Evolutionary conservation across 2,113 vertebrate species (phyloP).

Genomic region (Dicrurus megarhynchus): DNA sequence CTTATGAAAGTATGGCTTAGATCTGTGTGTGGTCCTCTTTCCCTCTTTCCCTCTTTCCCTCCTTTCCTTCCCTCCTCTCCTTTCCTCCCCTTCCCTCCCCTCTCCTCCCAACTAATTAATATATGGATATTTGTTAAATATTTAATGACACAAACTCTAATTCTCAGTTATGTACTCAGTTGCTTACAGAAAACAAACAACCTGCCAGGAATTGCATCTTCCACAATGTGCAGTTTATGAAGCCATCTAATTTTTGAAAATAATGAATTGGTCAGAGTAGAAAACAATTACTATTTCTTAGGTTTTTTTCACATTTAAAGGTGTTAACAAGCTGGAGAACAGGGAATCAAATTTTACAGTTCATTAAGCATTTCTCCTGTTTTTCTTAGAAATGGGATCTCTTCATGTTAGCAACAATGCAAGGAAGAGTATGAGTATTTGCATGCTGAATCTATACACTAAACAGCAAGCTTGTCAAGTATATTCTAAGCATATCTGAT

Average conservation of each 20-base stretch:
- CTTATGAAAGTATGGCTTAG: background rate
- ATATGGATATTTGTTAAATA: background rate
- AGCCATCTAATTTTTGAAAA: background rate
- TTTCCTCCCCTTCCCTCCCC: background rate
- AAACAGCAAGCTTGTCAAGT: background rate
- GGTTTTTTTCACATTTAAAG: background rate
- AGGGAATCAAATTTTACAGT: background rate
- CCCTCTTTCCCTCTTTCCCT: background rate
- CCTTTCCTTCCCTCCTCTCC: background rate
- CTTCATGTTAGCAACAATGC: background rate
- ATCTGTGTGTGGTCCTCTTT: background rate
- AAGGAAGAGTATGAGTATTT: background rate
- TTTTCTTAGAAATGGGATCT: background rate
- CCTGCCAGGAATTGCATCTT: background rate
- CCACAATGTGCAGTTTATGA: background rate
- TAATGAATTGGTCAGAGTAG: background rate
- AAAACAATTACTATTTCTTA: background rate
- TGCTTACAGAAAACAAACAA: background rate
- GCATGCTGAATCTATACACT: background rate
- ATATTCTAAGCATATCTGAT: background rate
- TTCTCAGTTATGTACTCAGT: background rate
- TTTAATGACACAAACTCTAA: background rate
- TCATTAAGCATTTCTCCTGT: background rate
- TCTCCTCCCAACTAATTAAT: background rate
- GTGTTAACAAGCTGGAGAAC: background rate